These are phyloP conservation scores for Acleris laterana DNA, from an alignment of 2,888 invertebrate species.

Conservation along the genomic window DNA sequence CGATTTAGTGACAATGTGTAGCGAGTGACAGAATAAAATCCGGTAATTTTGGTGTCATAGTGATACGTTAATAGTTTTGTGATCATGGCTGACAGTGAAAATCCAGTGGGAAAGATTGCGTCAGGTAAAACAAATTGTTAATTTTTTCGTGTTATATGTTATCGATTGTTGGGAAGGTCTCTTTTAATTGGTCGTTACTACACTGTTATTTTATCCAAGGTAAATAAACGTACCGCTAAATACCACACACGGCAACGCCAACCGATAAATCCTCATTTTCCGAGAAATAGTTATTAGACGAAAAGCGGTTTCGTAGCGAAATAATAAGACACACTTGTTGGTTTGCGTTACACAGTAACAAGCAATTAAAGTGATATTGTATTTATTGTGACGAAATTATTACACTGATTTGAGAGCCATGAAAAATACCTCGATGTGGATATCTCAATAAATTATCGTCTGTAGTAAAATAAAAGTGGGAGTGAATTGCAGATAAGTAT, in stretches of 20 bases:
- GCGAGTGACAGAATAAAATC: slow-evolving; percentile 42
- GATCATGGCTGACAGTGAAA: slow-evolving; percentile 39
- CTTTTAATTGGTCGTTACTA: slow-evolving; percentile 23
- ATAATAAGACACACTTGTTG: slow-evolving; percentile 14
- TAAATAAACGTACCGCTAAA: slow-evolving; percentile 13
- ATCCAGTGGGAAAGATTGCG: slow-evolving; percentile 43
- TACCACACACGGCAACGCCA: slow-evolving; percentile 14
- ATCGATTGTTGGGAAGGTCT: slow-evolving; percentile 18
- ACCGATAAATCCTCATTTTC: slow-evolving; percentile 39
- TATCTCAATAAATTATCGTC: too few relatives aligned
- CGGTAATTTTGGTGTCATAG: slow-evolving; percentile 21
- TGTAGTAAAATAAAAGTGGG: too few relatives aligned
- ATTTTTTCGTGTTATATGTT: neutral
- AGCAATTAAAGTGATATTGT: slow-evolving; percentile 3
- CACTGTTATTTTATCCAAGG: slow-evolving; percentile 15
- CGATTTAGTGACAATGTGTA: slow-evolving; percentile 52
- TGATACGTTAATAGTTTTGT: slow-evolving; percentile 24
- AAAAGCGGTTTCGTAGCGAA: slow-evolving; percentile 13
- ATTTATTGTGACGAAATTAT: too few relatives aligned
- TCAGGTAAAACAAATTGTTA: slow-evolving; percentile 43
- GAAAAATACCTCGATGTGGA: too few relatives aligned
- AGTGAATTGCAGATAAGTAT: too few relatives aligned
- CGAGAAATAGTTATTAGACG: slow-evolving; percentile 37
- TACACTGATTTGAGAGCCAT: too few relatives aligned
- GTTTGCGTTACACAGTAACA: slow-evolving; percentile 6